Evolutionary conservation across 1,140 invertebrate species (phyloP).

Genomic region (Hylaeus volcanicus): DNA sequence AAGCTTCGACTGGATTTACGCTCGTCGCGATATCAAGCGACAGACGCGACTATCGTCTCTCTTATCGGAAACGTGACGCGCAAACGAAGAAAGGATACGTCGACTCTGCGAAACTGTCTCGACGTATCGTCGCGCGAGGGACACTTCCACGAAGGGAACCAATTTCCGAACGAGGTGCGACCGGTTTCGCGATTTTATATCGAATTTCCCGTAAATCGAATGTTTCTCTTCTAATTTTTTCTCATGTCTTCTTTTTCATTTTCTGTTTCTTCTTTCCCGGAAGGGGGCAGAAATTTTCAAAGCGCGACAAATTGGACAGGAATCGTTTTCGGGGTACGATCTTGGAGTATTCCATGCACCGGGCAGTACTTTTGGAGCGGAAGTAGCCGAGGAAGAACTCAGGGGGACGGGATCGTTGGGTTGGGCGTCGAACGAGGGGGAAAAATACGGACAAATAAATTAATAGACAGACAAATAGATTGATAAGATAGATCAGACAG

Average conservation of each 20-base stretch:
- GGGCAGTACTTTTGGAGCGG: conserved; percentile 6
- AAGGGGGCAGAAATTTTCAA: conserved; percentile 28
- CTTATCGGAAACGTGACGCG: no score
- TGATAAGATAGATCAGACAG: background rate
- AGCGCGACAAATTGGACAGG: conserved; percentile 44
- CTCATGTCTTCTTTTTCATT: conserved; percentile 10
- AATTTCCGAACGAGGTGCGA: no score
- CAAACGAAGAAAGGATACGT: no score
- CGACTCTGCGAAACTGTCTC: no score
- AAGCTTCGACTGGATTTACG: no score
- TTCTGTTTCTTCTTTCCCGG: conserved; percentile 34
- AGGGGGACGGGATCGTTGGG: background rate
- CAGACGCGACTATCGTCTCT: no score
- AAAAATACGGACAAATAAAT: conserved; percentile 29
- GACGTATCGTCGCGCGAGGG: no score
- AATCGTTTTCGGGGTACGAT: background rate
- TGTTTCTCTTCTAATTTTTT: conserved; percentile 29
- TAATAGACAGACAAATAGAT: conserved; percentile 16
- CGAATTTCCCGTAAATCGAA: background rate
- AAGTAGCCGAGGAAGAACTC: conserved; percentile 3
- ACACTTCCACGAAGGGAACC: background rate
- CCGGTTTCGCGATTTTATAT: background rate
- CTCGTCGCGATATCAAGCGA: no score
- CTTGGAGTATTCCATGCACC: conserved; percentile 22
- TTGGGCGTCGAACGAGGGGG: conserved; percentile 2